Evolutionary conservation across 2,797 vertebrate genomes (phyloP), one percentile per base, ranked within the genome.

Genomic region (Pipistrellus pipistrellus): DNA sequence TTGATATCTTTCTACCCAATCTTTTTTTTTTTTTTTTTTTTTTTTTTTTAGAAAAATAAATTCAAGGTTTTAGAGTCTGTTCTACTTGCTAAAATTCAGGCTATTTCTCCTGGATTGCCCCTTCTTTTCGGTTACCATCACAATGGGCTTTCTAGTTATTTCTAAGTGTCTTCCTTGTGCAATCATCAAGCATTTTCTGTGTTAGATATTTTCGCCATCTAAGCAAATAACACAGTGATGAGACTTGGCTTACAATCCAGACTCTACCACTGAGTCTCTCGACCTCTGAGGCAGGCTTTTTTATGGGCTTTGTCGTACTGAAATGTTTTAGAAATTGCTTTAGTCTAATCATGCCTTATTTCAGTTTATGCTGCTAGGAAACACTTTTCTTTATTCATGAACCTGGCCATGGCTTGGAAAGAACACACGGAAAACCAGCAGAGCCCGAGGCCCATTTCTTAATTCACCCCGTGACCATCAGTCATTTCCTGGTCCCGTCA

Each of bases 311-410:
- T 10, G 14, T 25, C 25, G 2, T 5, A 20, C 53, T 66, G 12
- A 82, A 68, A 71, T 30, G 38, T 77, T 82, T 66, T 11, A 18
- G 23, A 57, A 38, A 44, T 72, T 30, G 8, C 21, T 59, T 66
- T 4, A 8, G 30, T 66, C 9, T 62, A 35, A 80, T 86, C 55
- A 10, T 13, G 7, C 55, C 62, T 59, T 80, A 13, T 87, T 88
- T 96, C 51, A 48, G 7, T 57, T 76, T 88, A 46, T 30, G 89
- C 84, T 68, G 44, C 88, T 77, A 93, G 59, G 75, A 95, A 92
- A 71, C 44, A 23, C 21, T 85, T 32, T 76, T 87, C 72, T 51
- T n/a, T 92, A 51, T 91, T 55, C 85, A 8, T 64, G 66, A 83
- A 51, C 68, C 76, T 72, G 77, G 57, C 62, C 46, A 18, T 68